Evolutionary conservation across 2,888 invertebrate genomes (phyloP).

Genomic region (Dusona sp.): DNA sequence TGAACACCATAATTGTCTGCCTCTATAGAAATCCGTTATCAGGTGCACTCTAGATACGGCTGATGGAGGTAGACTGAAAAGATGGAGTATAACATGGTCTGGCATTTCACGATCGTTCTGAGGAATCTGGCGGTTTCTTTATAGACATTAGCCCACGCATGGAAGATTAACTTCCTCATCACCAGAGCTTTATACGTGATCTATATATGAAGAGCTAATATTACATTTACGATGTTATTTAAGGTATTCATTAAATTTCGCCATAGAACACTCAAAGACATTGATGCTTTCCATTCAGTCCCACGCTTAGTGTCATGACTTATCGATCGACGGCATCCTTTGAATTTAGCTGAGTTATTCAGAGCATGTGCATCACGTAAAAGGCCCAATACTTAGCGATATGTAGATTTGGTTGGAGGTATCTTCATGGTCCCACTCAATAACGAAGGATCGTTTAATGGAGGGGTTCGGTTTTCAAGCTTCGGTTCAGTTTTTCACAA

Average conservation of each 20-base stretch:
- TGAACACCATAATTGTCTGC: constrained; percentile 1
- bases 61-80: constrained; percentile 37
- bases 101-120: constrained; percentile 30
- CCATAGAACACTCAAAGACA: constrained; percentile 24
- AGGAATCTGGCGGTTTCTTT: constrained; percentile 37
- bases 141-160: constrained; percentile 30
- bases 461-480: constrained; percentile 68
- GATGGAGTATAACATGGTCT: constrained; percentile 36
- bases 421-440: constrained; percentile 36
- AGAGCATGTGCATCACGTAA: constrained; percentile 76
- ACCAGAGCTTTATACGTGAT: constrained; percentile 25
- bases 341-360: constrained; percentile 78
- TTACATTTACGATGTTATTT: constrained; percentile 9
- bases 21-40: constrained; percentile 41
- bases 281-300: constrained; percentile 69
- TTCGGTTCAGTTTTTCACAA: constrained; percentile 50
- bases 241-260: constrained; percentile 8
- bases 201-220: background rate
- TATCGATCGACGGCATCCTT: constrained; percentile 78
- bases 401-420: background rate
- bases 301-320: constrained; percentile 60
- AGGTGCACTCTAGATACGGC: constrained; percentile 58
- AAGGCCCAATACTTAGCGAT: constrained; percentile 15
- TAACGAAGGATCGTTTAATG: constrained; percentile 45
- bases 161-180: constrained; percentile 15